Evolutionary conservation across 2,113 vertebrate species (phyloP), one percentile per base, ranked within the genome.

Genomic region (Phylloscopus trochiloides): DNA sequence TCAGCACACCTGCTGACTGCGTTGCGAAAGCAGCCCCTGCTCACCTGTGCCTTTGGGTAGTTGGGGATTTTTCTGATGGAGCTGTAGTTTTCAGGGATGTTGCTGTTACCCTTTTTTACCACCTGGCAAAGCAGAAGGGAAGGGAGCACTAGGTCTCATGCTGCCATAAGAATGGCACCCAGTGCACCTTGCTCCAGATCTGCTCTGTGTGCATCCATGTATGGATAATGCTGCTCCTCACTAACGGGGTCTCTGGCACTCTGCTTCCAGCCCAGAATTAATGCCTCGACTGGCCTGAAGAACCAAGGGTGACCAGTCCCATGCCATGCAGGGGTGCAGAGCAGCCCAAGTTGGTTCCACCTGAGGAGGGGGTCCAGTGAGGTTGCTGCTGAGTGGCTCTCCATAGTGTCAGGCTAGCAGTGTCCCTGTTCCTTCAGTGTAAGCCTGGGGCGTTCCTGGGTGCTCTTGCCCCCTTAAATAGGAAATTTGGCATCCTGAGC

Each of bases 131-230:
- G 42, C 72, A 70, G 42, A 31, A 68, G 63, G 20, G 31, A 61
- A 34, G 47, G 59, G 31, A 14, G 55, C 9, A 32, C 32, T 22
- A 20, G 29, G 68, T 74, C 25, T 79, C 11, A 9, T 2, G 2
- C 32, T 68, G 63, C 63, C 0, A 1, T 73, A 12, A 31, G 55
- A n/a, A 26, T 1, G 5, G 54, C 72, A 72, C 29, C 19, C 15
- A 3, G 17, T 3, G 1, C 6, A 3, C 45, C 43, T 38, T 52
- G 5, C 38, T n/a, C 24, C 20, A 14, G 45, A 36, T 17, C 67
- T 2, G 4, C 63, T 57, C 71, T 25, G 17, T 0, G 0, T 36
- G 18, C 29, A 11, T 25, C 45, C 65, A 0, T 3, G 15, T 29
- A 3, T 0, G 0, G 17, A 3, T 34, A 21, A 32, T 4, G n/a